These are phyloP conservation scores for Drosophila bifasciata DNA, from an alignment of 1,140 invertebrate genomes.

Conservation along the genomic window DNA sequence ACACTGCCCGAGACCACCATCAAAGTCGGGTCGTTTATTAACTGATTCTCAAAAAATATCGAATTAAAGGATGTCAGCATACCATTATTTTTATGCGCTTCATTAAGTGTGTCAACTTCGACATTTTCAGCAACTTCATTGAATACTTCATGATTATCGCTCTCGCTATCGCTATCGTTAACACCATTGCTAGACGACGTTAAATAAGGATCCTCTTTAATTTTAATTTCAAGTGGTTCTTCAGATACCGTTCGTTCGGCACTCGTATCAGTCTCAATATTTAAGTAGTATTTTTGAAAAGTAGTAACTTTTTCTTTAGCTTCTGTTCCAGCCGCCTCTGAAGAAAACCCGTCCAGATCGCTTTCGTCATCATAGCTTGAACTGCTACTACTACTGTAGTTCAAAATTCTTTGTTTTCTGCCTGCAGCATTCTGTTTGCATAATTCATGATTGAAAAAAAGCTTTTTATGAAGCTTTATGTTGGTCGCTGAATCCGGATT, in stretches of 20 bases:
- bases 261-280: slow-evolving; percentile 48
- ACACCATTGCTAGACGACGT: slow-evolving; percentile 30
- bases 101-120: slow-evolving; percentile 12
- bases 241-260: slow-evolving; percentile 1
- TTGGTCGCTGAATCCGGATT: not conserved
- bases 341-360: slow-evolving; percentile 32
- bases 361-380: slow-evolving; percentile 57
- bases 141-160: slow-evolving; percentile 9
- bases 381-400: slow-evolving; percentile 73
- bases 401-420: slow-evolving; percentile 40
- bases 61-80: slow-evolving; percentile 71
- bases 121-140: not conserved
- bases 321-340: not conserved
- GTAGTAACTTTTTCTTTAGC: slow-evolving; percentile 12
- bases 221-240: slow-evolving; percentile 4
- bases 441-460: slow-evolving; percentile 71
- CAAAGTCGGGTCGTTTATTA: not conserved
- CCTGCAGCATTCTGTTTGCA: slow-evolving; percentile 23
- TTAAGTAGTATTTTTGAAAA: slow-evolving; percentile 20
- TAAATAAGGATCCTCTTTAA: slow-evolving; percentile 18
- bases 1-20: slow-evolving; percentile 2
- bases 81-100: slow-evolving; percentile 64
- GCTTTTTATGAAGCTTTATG: slow-evolving; percentile 52
- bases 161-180: slow-evolving; percentile 3
- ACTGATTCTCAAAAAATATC: slow-evolving; percentile 32